Evolutionary conservation across 2,113 vertebrate genomes (phyloP).

Genomic region (Gracilinanus agilis): DNA sequence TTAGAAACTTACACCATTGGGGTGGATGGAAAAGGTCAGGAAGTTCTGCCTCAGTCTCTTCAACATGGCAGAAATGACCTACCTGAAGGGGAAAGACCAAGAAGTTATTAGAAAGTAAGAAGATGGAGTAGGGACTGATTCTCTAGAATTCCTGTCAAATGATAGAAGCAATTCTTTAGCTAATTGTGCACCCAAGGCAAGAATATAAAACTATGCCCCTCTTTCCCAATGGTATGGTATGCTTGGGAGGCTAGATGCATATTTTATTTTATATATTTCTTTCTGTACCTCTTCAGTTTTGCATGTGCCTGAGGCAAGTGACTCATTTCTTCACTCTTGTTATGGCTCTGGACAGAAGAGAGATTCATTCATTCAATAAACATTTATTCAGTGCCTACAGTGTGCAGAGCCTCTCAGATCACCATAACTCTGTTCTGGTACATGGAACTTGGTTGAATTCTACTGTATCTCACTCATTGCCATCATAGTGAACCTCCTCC

Average conservation of each 20-base stretch:
- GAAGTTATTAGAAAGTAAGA: background rate
- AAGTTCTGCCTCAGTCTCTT: background rate
- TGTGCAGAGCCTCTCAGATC: background rate
- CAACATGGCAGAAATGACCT: background rate
- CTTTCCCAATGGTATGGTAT: background rate
- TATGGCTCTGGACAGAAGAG: background rate
- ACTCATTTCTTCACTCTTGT: background rate
- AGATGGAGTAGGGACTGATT: background rate
- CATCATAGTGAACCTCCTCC: background rate
- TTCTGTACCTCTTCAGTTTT: background rate
- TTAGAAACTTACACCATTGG: background rate
- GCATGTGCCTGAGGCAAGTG: background rate
- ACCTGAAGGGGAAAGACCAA: background rate
- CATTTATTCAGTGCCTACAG: background rate
- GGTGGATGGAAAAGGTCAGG: background rate
- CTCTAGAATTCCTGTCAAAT: background rate
- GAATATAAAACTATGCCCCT: background rate
- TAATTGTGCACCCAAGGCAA: background rate
- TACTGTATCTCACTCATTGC: background rate
- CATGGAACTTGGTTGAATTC: background rate
- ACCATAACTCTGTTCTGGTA: too few relatives aligned
- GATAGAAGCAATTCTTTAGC: background rate
- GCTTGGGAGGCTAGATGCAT: background rate
- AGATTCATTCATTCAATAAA: background rate
- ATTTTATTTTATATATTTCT: constrained; percentile 4